A percentile compares a stretch with the other conserved stretches of the same genome.
Conservation (phyloP, 2,113 vertebrate species). For the Dicentrarchus labrax region DNA sequence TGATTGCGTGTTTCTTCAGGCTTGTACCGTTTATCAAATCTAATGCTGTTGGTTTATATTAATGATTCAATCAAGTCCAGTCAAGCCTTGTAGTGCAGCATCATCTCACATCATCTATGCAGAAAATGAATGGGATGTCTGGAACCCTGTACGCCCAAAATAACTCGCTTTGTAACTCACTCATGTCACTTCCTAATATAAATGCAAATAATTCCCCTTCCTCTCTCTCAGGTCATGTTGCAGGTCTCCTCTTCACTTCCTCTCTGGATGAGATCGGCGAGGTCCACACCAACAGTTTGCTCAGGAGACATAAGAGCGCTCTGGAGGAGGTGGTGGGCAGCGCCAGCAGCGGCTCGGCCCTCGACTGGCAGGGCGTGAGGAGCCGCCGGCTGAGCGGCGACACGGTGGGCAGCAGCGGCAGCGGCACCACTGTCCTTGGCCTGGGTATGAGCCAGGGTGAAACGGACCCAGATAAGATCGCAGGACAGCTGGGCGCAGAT, state of each 20-base stretch:
- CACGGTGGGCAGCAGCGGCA: slow-evolving; percentile 68
- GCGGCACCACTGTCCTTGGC: slow-evolving; percentile 70
- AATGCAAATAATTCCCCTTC: neutral
- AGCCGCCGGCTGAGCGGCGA: slow-evolving; percentile 85
- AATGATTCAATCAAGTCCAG: neutral
- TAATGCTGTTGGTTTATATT: neutral
- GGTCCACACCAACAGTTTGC: slow-evolving; percentile 82
- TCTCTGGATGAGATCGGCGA: slow-evolving; percentile 86
- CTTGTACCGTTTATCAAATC: neutral
- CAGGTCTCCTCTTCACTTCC: slow-evolving; percentile 88
- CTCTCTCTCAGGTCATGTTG: slow-evolving; percentile 74
- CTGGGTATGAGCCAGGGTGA: slow-evolving; percentile 72
- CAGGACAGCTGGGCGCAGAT: slow-evolving; percentile 74
- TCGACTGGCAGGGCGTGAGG: slow-evolving; percentile 83
- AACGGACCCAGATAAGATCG: slow-evolving; percentile 75
- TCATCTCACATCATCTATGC: neutral
- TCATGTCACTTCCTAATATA: neutral
- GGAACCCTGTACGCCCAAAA: neutral
- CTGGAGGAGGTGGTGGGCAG: slow-evolving; percentile 85
- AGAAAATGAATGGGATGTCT: neutral
- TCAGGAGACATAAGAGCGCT: slow-evolving; percentile 86
- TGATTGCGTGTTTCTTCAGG: neutral
- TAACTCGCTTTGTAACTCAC: neutral
- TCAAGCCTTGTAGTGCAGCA: neutral
- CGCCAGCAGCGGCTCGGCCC: slow-evolving; percentile 75